Evolutionary conservation across 2,888 invertebrate genomes (phyloP).

Genomic region (Eledone cirrhosa): DNA sequence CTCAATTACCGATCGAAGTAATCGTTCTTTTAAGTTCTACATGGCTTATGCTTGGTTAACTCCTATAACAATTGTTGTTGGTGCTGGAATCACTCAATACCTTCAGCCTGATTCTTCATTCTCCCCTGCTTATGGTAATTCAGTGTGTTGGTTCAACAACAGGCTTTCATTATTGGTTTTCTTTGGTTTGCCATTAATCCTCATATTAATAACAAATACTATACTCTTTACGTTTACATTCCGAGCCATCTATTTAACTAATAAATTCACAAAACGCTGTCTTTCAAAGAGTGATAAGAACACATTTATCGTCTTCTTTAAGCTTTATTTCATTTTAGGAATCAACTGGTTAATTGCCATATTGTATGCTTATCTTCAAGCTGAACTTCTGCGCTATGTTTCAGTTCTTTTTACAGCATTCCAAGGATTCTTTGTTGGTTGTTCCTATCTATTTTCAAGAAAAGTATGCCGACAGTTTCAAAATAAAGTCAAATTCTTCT

Average conservation of each 20-base stretch:
- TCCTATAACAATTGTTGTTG: background rate
- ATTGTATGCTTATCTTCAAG: background rate
- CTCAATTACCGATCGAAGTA: background rate
- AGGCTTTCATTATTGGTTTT: background rate
- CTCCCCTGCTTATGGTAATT: background rate
- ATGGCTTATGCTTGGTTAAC: background rate
- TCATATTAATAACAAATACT: background rate
- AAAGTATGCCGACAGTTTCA: background rate
- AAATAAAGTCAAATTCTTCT: background rate
- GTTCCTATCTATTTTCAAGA: constrained; percentile 16
- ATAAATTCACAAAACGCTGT: background rate
- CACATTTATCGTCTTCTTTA: constrained; percentile 3
- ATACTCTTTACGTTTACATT: background rate
- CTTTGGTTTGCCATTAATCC: background rate
- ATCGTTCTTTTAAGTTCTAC: background rate
- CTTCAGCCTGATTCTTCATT: background rate
- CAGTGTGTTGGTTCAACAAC: background rate
- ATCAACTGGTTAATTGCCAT: background rate
- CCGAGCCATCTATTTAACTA: background rate
- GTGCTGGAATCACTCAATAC: background rate
- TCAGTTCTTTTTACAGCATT: background rate
- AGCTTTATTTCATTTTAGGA: constrained; percentile 21
- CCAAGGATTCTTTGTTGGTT: background rate
- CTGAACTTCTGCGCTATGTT: background rate
- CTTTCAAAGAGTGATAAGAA: constrained; percentile 3